Evolutionary conservation across 2,888 invertebrate genomes (phyloP).

Genomic region (Papilio protenor): DNA sequence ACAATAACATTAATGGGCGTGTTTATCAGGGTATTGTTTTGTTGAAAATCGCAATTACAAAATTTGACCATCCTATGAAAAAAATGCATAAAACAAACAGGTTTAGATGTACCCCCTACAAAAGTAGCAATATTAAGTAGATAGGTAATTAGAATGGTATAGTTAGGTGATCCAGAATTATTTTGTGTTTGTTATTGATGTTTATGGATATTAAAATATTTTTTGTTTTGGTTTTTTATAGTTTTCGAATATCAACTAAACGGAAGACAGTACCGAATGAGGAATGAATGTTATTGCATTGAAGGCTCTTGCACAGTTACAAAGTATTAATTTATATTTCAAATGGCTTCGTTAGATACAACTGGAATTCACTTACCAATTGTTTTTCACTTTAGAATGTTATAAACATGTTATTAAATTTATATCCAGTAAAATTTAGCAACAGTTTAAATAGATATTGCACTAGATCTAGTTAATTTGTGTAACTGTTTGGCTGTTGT

Average conservation of each 20-base stretch:
- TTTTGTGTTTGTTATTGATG: constrained; percentile 65
- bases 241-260: constrained; percentile 51
- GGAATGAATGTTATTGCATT: constrained; percentile 27
- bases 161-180: constrained; percentile 64
- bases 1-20: not conserved
- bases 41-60: not conserved
- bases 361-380: not conserved
- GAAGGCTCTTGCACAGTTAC: not conserved
- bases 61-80: constrained; percentile 28
- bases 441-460: constrained; percentile 43
- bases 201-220: constrained; percentile 61
- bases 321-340: not conserved
- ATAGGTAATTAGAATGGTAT: constrained; percentile 74
- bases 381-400: constrained; percentile 3
- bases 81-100: constrained; percentile 14
- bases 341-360: not conserved
- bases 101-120: constrained; percentile 50
- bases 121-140: constrained; percentile 69
- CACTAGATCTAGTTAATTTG: constrained; percentile 42
- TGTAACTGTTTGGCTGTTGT: constrained; percentile 35
- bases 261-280: constrained; percentile 43
- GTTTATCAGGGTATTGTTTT: not conserved
- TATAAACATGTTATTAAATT: constrained; percentile 13
- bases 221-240: constrained; percentile 60
- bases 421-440: constrained; percentile 45